Percentiles rank a stretch among this genome's conserved stretches.
Evolutionary conservation across 2,888 invertebrate species (phyloP).

Genomic region (Chamaedrilus cognettii): DNA sequence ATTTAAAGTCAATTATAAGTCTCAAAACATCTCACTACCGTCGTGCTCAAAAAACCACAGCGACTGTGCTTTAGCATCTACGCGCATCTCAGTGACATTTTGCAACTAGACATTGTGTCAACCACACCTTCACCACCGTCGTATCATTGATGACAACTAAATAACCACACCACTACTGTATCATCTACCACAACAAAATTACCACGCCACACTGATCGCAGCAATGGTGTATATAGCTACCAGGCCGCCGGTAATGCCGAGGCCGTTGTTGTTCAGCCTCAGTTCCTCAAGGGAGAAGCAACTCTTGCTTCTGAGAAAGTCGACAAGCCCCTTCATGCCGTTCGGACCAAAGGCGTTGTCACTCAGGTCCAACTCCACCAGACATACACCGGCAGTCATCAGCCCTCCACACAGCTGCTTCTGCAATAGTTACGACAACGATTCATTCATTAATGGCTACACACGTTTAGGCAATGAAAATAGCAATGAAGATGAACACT

Average conservation of each 20-base stretch:
- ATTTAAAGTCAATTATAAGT: too few species aligned
- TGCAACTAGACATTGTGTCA: too few species aligned
- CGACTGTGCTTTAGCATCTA: too few species aligned
- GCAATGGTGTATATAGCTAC: constrained; percentile 55
- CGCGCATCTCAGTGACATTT: too few species aligned
- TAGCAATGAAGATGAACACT: not conserved
- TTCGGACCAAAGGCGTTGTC: constrained; percentile 88
- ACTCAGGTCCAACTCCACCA: constrained; percentile 87
- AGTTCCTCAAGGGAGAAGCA: constrained; percentile 83
- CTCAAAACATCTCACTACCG: too few species aligned
- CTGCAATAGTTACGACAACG: constrained; percentile 52
- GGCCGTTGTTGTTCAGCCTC: constrained; percentile 90
- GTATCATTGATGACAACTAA: too few species aligned
- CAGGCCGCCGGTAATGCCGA: constrained; percentile 86
- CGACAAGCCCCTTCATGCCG: constrained; percentile 48
- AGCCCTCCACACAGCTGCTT: constrained; percentile 78
- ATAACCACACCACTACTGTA: too few species aligned
- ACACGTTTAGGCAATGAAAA: not conserved
- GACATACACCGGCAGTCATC: constrained; percentile 74
- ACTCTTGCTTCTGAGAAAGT: constrained; percentile 78
- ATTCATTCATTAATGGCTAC: too few species aligned
- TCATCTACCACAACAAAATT: too few species aligned
- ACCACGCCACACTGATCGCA: too few species aligned
- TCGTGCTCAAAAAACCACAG: too few species aligned
- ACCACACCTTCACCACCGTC: too few species aligned